These are phyloP conservation scores for Tyria jacobaeae DNA, from an alignment of 2,888 invertebrate species.

Conservation along the genomic window DNA sequence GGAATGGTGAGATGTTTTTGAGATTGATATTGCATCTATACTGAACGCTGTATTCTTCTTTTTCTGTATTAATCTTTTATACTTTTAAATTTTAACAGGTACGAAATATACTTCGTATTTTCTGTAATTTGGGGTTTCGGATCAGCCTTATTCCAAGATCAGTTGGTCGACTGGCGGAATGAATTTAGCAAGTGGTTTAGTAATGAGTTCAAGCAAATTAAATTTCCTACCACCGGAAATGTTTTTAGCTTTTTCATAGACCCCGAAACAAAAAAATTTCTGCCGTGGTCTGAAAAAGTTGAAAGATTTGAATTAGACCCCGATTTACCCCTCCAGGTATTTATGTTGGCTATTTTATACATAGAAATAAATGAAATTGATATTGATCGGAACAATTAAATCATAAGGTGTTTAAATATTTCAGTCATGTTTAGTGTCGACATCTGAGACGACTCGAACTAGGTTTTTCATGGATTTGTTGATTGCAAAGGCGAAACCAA, in stretches of 20 bases:
- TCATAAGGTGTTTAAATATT: constrained; percentile 32
- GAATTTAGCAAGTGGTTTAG: constrained; percentile 98
- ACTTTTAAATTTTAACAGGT: constrained; percentile 72
- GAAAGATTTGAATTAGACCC: constrained; percentile 93
- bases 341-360: too few species aligned
- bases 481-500: constrained; percentile 91
- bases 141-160: constrained; percentile 95
- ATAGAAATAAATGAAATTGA: too few species aligned
- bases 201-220: constrained; percentile 96
- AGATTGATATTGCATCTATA: too few species aligned
- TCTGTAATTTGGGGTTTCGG: constrained; percentile 97
- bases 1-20: constrained; percentile 88
- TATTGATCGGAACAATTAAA: too few species aligned
- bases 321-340: constrained; percentile 94
- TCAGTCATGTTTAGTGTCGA: constrained; percentile 93
- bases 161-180: constrained; percentile 95
- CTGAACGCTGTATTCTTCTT: neutral
- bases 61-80: neutral
- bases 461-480: constrained; percentile 95
- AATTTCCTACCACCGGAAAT: constrained; percentile 93
- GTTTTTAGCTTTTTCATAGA: constrained; percentile 97
- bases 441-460: constrained; percentile 95
- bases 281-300: constrained; percentile 95
- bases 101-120: constrained; percentile 97
- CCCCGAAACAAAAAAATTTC: constrained; percentile 92